phyloP scores from a whole-genome alignment of 2,797 vertebrate species.

The Cryptoblepharus egeriae region DNA sequence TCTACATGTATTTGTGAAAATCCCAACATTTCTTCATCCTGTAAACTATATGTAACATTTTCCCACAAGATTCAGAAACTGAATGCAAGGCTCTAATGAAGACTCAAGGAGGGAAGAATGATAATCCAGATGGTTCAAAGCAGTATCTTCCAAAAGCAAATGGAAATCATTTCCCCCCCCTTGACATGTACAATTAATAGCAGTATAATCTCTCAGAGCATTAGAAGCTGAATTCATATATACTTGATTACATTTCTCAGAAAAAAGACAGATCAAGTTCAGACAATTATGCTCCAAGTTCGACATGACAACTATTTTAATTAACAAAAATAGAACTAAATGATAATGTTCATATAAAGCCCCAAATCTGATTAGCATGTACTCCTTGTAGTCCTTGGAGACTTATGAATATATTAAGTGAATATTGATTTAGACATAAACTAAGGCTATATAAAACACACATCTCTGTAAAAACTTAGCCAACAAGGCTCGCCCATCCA shows the following conservation, averaged over 20 bases:
- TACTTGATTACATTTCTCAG: slow-evolving; percentile 16
- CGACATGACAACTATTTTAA: slow-evolving; percentile 27
- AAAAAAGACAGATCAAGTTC: slow-evolving; percentile 17
- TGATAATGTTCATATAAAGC: slow-evolving; percentile 9
- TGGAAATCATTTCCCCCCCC: not conserved
- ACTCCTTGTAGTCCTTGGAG: not conserved
- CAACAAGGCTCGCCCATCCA: too few species aligned
- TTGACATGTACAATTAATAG: not conserved
- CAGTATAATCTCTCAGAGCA: not conserved
- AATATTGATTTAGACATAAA: slow-evolving; percentile 34
- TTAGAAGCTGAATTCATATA: not conserved
- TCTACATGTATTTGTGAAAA: not conserved
- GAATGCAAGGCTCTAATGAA: not conserved
- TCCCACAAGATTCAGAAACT: not conserved
- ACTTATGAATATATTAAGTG: slow-evolving; percentile 8
- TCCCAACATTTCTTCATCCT: not conserved
- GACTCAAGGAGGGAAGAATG: not conserved
- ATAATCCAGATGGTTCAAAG: slow-evolving; percentile 1
- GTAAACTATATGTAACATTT: not conserved
- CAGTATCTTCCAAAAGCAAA: not conserved
- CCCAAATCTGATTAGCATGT: slow-evolving; percentile 30
- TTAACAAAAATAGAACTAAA: slow-evolving; percentile 27
- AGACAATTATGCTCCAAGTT: slow-evolving; percentile 11
- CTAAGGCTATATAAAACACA: not conserved
- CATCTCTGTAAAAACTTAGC: too few species aligned